phyloP scores from a whole-genome alignment of 2,113 vertebrate species.

The Chlamydotis undulata region DNA sequence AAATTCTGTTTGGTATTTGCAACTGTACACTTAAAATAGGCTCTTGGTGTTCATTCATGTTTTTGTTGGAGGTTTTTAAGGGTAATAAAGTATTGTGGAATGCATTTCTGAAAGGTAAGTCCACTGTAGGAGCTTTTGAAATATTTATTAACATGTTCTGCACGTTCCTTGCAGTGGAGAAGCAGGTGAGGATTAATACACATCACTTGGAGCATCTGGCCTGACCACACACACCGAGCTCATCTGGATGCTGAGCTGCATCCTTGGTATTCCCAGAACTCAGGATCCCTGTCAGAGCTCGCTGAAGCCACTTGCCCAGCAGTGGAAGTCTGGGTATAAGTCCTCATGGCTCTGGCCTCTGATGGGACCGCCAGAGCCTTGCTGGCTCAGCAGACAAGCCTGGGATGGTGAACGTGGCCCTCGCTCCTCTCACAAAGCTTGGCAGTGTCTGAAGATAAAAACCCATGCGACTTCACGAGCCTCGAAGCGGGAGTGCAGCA shows the following conservation, averaged over 20 bases:
- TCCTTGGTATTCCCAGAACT: background rate
- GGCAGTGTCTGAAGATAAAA: background rate
- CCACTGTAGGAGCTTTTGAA: conserved; percentile 1
- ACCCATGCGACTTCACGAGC: accelerated
- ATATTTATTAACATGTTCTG: conserved; percentile 6
- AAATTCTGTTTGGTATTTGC: background rate
- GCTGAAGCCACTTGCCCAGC: background rate
- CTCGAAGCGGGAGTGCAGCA: background rate
- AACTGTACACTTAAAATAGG: background rate
- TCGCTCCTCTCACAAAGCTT: background rate
- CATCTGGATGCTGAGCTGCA: background rate
- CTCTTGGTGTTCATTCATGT: background rate
- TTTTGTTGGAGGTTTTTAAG: background rate
- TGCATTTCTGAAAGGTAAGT: background rate
- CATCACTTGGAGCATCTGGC: background rate
- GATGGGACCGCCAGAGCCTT: background rate
- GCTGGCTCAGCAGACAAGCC: background rate
- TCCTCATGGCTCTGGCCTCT: background rate
- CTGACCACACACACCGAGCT: background rate
- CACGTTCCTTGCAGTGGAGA: background rate
- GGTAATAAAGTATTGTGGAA: background rate
- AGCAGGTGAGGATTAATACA: background rate
- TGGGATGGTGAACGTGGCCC: background rate
- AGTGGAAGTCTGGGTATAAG: background rate
- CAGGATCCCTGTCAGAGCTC: background rate